Evolutionary conservation across 2,113 vertebrate species (phyloP).

Genomic region (Anolis carolinensis): DNA sequence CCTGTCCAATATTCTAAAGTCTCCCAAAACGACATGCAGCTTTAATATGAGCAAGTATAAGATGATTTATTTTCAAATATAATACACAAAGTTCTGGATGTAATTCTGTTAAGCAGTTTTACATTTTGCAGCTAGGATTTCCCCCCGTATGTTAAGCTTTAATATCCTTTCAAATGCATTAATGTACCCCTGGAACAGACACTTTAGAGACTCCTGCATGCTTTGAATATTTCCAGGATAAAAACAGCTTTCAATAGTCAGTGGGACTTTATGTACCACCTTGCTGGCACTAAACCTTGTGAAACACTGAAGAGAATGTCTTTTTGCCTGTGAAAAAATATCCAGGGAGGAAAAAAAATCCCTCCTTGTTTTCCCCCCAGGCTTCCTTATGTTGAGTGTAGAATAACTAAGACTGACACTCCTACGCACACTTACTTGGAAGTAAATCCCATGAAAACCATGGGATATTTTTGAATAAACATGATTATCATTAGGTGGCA

Average conservation of each 20-base stretch:
- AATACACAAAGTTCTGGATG: constrained; percentile 74
- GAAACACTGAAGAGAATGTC: constrained; percentile 66
- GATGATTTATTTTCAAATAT: constrained; percentile 71
- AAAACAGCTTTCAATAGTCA: constrained; percentile 74
- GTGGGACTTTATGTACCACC: constrained; percentile 63
- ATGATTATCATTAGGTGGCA: not conserved
- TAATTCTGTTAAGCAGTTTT: constrained; percentile 81
- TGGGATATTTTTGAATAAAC: not conserved
- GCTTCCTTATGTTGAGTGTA: constrained; percentile 25
- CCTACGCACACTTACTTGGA: not conserved
- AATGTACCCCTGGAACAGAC: constrained; percentile 76
- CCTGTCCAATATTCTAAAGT: constrained; percentile 63
- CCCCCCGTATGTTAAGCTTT: constrained; percentile 74
- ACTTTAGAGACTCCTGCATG: constrained; percentile 71
- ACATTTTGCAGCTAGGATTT: constrained; percentile 75
- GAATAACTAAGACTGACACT: not conserved
- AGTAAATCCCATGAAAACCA: constrained; percentile 4
- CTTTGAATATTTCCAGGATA: constrained; percentile 82
- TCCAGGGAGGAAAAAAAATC: constrained; percentile 51
- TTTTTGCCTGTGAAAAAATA: constrained; percentile 59
- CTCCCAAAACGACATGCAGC: constrained; percentile 62
- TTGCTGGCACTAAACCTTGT: constrained; percentile 66
- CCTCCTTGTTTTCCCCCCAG: constrained; percentile 52
- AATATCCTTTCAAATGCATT: constrained; percentile 81
- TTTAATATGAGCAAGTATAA: constrained; percentile 70